Percentiles rank a stretch among this genome's conserved stretches.
These are phyloP conservation scores for Hemiprocne comata DNA, from an alignment of 2,113 vertebrate genomes.

Conservation along the genomic window DNA sequence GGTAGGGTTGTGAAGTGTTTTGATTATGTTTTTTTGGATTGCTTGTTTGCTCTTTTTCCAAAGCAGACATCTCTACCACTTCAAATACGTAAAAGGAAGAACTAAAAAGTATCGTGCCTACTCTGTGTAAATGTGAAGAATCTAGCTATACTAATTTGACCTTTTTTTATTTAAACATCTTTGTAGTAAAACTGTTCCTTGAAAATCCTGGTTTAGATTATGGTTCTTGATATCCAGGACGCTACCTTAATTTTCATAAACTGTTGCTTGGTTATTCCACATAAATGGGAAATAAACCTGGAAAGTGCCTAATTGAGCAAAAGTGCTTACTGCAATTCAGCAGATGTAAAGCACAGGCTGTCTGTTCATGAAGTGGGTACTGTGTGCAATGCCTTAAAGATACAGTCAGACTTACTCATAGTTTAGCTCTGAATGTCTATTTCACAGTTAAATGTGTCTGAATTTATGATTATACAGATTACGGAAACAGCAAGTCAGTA, in stretches of 20 bases:
- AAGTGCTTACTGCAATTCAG: conserved; percentile 44
- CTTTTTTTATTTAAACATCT: conserved; percentile 20
- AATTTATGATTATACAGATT: background rate
- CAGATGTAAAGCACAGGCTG: conserved; percentile 28
- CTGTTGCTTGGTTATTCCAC: conserved; percentile 5
- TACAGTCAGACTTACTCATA: background rate
- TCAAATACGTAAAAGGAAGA: conserved; percentile 38
- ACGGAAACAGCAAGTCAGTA: background rate
- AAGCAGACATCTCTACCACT: conserved; percentile 24
- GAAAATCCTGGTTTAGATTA: conserved; percentile 67
- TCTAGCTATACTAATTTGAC: conserved; percentile 3
- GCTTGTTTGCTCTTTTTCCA: background rate
- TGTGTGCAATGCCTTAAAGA: background rate
- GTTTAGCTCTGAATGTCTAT: background rate
- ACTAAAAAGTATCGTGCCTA: background rate
- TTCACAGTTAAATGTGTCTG: background rate
- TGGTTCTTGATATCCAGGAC: background rate
- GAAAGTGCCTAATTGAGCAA: conserved; percentile 28
- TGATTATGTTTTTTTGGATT: background rate
- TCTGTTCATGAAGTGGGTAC: background rate
- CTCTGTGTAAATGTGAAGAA: conserved; percentile 16
- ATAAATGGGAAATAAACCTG: conserved; percentile 25
- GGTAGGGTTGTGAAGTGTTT: background rate
- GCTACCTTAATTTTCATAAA: conserved; percentile 25
- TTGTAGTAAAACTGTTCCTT: conserved; percentile 31